phyloP scores from a whole-genome alignment of 2,797 vertebrate genomes.

The Eulemur mongoz region DNA sequence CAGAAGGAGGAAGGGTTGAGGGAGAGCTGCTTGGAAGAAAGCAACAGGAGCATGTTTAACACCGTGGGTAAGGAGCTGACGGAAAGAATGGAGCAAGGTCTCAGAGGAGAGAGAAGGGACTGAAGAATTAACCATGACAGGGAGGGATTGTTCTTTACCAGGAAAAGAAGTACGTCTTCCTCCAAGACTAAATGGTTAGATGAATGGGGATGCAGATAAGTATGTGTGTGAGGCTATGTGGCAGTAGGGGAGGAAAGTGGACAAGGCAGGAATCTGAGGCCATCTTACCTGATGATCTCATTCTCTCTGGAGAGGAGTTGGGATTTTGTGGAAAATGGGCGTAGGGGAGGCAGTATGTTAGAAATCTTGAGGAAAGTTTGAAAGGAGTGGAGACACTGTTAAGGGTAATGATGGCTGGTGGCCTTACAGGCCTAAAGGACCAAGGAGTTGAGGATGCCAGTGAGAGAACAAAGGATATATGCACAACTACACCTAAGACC shows the following conservation, averaged over 20 bases:
- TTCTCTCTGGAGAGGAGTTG: not conserved
- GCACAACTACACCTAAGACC: not conserved
- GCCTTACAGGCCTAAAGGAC: not conserved
- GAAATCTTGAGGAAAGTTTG: conserved; percentile 5
- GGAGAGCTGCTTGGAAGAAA: not conserved
- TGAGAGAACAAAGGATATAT: not conserved
- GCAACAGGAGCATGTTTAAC: not conserved
- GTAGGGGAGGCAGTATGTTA: not conserved
- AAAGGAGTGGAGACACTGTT: not conserved
- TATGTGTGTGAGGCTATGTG: not conserved
- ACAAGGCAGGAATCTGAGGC: not conserved
- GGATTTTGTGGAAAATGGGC: conserved; percentile 24
- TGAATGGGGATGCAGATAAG: not conserved
- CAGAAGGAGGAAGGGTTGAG: not conserved
- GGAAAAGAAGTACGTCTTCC: not conserved
- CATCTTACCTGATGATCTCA: not conserved
- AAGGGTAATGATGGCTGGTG: not conserved
- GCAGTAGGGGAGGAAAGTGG: not conserved
- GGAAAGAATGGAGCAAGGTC: not conserved
- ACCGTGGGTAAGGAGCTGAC: not conserved
- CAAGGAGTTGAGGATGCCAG: not conserved
- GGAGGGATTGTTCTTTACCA: not conserved
- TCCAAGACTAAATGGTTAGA: conserved; percentile 21
- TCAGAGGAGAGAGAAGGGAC: not conserved
- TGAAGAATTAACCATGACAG: not conserved